Evolutionary conservation across 2,888 invertebrate species (phyloP), one percentile per base, ranked within the genome.

Genomic region (Leptopilina drosophilae): DNA sequence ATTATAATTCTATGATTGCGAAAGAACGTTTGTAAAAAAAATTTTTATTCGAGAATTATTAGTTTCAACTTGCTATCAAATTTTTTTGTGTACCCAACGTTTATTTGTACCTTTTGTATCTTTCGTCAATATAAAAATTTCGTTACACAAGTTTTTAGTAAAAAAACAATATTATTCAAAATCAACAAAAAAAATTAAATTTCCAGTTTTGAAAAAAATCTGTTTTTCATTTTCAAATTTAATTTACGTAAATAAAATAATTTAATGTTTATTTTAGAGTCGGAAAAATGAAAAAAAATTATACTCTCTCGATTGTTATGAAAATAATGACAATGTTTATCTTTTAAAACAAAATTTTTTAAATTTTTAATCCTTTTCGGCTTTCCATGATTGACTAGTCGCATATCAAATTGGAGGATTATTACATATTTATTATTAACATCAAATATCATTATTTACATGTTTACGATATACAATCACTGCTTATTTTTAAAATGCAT

Each of bases 1-100:
- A 33, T 33, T 33, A 49, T 11, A 20, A 26, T 53, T 69, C 33
- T 69, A 26, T 53, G 26, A 5, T 20, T 14, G 4, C 15, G 3
- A 69, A 69, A 42, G 66, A 20, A 20, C 20, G 20, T 20, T 20
- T 20, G 56, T 73, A 56, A 73, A 56, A 20, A 73, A 73, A 56
- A 33, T 33, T 33, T 5, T 56, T 8, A 56, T 11, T 33, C 56
- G 26, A 40, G n/a, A 73, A 69, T 69, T 12, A 12, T 33, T 49
- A 62, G 15, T 73, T 14, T 73, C 14, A 14, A n/a, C 12, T 53
- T 56, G 73, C 53, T 73, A 73, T 73, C 73, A 73, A 73, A 73
- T 56, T 73, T 56, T 26, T 33, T 26, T 73, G 73, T 73, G 40
- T 56, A n/a, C 26, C 9, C 26, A 56, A 56, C 33, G 73, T 56